Evolutionary conservation across 2,797 vertebrate genomes (phyloP).

Genomic region (Diplodus sargus): DNA sequence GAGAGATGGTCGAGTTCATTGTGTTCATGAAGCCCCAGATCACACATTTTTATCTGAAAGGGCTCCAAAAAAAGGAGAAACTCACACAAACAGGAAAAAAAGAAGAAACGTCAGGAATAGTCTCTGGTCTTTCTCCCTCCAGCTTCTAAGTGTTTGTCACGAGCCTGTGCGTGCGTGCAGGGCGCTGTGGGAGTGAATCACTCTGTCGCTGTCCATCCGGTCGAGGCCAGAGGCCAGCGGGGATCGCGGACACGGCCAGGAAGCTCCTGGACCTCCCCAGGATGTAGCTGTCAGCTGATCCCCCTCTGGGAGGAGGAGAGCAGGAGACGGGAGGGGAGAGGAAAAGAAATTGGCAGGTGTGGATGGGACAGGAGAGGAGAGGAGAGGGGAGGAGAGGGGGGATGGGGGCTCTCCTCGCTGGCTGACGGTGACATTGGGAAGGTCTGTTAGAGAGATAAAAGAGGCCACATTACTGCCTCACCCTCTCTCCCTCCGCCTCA

Average conservation of each 20-base stretch:
- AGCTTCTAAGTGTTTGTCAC: conserved; percentile 45
- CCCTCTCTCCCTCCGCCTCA: conserved; percentile 5
- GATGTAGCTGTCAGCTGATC: conserved; percentile 87
- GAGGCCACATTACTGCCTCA: conserved; percentile 19
- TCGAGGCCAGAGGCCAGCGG: conserved; percentile 69
- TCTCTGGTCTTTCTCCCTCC: neutral
- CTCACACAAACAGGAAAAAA: neutral
- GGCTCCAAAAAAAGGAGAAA: neutral
- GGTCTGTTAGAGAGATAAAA: conserved; percentile 77
- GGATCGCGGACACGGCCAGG: conserved; percentile 75
- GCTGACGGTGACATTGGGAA: conserved; percentile 73
- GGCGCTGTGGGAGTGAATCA: conserved; percentile 53
- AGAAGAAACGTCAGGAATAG: neutral
- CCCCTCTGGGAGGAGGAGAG: conserved; percentile 57
- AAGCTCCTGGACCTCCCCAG: conserved; percentile 81
- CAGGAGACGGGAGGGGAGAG: conserved; percentile 41
- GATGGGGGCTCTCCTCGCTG: conserved; percentile 36
- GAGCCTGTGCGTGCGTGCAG: conserved; percentile 32
- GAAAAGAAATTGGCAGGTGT: conserved; percentile 70
- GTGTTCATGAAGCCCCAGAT: neutral
- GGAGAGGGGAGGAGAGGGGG: conserved; percentile 26
- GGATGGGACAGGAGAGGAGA: conserved; percentile 46
- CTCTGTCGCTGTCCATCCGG: conserved; percentile 65
- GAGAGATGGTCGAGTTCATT: neutral
- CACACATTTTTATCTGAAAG: neutral